Evolutionary conservation across 1,140 invertebrate species (phyloP).

Genomic region (Drosophila malerkotliana): DNA sequence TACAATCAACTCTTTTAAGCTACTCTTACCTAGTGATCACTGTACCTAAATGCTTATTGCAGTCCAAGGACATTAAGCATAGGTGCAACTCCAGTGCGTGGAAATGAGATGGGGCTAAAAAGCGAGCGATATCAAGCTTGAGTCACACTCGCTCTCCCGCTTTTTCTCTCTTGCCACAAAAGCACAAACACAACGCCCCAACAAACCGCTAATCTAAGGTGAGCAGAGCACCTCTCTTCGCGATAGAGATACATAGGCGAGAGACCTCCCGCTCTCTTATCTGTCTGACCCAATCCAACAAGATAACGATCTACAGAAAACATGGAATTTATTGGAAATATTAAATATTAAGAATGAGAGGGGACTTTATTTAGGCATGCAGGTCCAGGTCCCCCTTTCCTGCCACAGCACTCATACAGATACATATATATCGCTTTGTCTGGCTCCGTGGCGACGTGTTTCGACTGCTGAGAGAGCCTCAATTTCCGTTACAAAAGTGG

Average conservation of each 20-base stretch:
- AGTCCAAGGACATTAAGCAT: constrained; percentile 47
- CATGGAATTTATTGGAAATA: constrained; percentile 31
- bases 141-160: constrained; percentile 11
- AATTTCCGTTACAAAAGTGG: constrained; percentile 81
- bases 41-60: constrained; percentile 39
- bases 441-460: constrained; percentile 44
- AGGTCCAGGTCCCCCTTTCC: constrained; percentile 2
- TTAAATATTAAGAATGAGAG: constrained; percentile 16
- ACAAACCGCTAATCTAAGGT: constrained; percentile 11
- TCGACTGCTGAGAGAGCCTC: constrained; percentile 49
- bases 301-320: constrained; percentile 41
- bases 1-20: no score
- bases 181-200: neutral
- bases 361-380: constrained; percentile 15
- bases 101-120: neutral
- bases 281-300: constrained; percentile 1
- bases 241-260: neutral
- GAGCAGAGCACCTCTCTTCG: neutral
- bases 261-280: constrained; percentile 1
- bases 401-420: neutral
- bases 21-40: neutral
- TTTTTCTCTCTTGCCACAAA: neutral
- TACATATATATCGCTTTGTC: neutral
- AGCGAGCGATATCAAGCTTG: constrained; percentile 7
- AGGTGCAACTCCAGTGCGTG: constrained; percentile 21